phyloP scores from a whole-genome alignment of 2,888 invertebrate species.

The Horisme vitalbata region DNA sequence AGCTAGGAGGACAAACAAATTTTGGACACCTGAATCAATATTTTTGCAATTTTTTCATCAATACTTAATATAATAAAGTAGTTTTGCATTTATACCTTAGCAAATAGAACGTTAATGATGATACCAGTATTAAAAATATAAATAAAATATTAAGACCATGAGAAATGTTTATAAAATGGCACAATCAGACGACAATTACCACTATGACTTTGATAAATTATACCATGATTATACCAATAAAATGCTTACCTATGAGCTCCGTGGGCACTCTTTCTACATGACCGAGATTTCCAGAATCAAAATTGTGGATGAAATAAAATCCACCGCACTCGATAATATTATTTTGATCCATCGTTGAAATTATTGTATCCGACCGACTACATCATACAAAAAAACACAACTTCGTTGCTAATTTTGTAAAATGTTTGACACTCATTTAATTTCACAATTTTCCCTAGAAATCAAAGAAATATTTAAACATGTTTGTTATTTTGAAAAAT shows the following conservation, averaged over 20 bases:
- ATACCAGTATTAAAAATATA: too few relatives aligned
- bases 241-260: constrained; percentile 80
- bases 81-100: too few relatives aligned
- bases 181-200: constrained; percentile 34
- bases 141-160: too few relatives aligned
- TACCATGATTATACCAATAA: constrained; percentile 21
- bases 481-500: constrained; percentile 69
- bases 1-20: constrained; percentile 44
- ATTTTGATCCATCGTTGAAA: constrained; percentile 73
- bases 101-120: not conserved
- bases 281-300: constrained; percentile 95
- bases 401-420: constrained; percentile 53
- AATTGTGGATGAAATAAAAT: constrained; percentile 92
- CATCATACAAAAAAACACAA: constrained; percentile 70
- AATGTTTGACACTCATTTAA: constrained; percentile 56
- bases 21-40: constrained; percentile 12
- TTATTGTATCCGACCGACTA: constrained; percentile 56
- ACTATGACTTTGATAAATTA: constrained; percentile 19
- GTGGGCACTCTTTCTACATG: constrained; percentile 89
- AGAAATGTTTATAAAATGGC: constrained; percentile 45
- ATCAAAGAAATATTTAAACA: constrained; percentile 62
- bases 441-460: constrained; percentile 65
- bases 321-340: constrained; percentile 85
- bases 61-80: too few relatives aligned
- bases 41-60: not conserved